A percentile compares a stretch with the other conserved stretches of the same genome.
phyloP scores from a whole-genome alignment of 37 sponge, comb jelly and placozoan species.

The Oopsacas minuta region DNA sequence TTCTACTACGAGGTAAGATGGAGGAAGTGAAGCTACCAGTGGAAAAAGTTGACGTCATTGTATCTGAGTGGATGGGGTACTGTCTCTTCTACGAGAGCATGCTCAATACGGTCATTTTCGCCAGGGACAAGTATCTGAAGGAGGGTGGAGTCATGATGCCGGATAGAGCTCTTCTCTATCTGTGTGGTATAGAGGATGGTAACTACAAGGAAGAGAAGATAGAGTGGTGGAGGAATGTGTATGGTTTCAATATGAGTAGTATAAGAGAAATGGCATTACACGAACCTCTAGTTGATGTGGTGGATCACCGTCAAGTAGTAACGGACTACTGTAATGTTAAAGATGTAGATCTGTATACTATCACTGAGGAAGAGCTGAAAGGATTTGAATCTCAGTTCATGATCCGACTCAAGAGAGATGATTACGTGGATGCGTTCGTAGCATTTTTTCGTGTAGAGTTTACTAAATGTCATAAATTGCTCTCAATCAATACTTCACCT shows the following conservation, averaged over 20 bases:
- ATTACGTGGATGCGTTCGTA: conserved; percentile 90
- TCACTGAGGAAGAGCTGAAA: conserved; percentile 54
- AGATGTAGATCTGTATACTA: conserved; percentile 84
- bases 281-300: conserved; percentile 92
- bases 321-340: conserved; percentile 55
- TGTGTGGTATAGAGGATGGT: conserved; percentile 91
- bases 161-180: conserved; percentile 69
- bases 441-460: conserved; percentile 89
- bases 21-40: conserved; percentile 88
- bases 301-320: conserved; percentile 67
- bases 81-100: conserved; percentile 97
- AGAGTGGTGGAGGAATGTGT: conserved; percentile 95
- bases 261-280: conserved; percentile 69
- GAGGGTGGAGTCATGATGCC: conserved; percentile 82
- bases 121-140: conserved; percentile 90
- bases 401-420: conserved; percentile 56
- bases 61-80: conserved; percentile 99
- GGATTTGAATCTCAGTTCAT: conserved; percentile 58
- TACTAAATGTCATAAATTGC: conserved; percentile 77
- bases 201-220: conserved; percentile 97
- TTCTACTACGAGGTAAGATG: conserved; percentile 69
- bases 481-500: conserved; percentile 36
- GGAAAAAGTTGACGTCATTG: conserved; percentile 79
- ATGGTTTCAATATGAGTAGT: conserved; percentile 94
- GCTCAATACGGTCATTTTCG: conserved; percentile 86